Base-by-base conservation (phyloP, 2,888 invertebrate genomes). In the Eulithis testata region DNA sequence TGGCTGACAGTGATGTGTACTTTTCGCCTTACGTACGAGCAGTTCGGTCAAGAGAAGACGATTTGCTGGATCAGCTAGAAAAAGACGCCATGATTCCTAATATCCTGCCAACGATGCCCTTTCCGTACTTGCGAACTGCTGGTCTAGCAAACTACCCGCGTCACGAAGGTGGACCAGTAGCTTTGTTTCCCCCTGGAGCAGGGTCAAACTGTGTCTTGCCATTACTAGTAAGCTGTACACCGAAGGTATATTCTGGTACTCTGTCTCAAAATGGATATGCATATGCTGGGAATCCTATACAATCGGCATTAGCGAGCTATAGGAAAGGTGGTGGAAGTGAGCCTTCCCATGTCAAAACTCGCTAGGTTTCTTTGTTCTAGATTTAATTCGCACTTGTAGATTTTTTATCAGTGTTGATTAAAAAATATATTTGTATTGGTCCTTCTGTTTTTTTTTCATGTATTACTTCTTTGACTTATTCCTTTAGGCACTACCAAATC, bases 81-180 rank as follows among this genome's bases (percentile, higher is more conserved):
- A 83, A 88, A 62, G 87, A 88, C 27, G 82, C 87, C 2, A 84
- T 86, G 43, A 80, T 92, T 73, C 84, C 84, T 27, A 92, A 91
- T 64, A 80, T 90, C 49, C 66, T 92, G 55, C 92, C 92, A 4
- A 89, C 86, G 3, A 91, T 92, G 90, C 74, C 84, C 6, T 75
- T 84, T 2, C 85, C 87, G 3, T 84, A 79, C 65, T 68, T 78
- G 8, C 82, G 87, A 8, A 73, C 75, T 50, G 66, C 70, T 21
- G 74, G 75, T 5, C 57, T 64, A 56, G 65, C 61, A 27, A 51
- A 12, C 4, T 69, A 58, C 43, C 47, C 49, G 14, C 47, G 11
- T 12, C 36, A 56, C 31, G 53, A 45, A 4, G 63, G 43, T 7
- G 50, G 21, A 12, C 65, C 71, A 12, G 58, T 70, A 11, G 83